Evolutionary conservation across 2,888 invertebrate genomes (phyloP), one percentile per base, ranked within the genome.

Genomic region (Perizoma affinitatum): DNA sequence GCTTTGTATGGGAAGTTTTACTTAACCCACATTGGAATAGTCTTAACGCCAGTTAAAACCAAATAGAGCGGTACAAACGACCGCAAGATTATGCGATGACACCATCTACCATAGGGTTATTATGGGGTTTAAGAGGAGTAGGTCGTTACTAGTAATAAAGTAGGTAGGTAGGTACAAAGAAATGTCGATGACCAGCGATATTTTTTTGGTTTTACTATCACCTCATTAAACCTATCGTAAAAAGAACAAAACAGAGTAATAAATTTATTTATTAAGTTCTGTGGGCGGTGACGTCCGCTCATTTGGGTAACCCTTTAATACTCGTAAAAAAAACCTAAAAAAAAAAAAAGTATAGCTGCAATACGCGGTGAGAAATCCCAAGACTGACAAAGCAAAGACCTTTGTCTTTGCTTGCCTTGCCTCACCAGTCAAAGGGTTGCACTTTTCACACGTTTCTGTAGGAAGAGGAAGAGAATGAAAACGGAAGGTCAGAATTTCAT

Each of bases 131-230:
- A 22, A 22, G 47, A 41, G 41, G 33, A 65, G 65, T 67, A 69
- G 68, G 68, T 38, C 6, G 38, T 36, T 5, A 5, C 36, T 36
- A 36, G 36, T 36, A 36, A 36, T 36, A n/a, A n/a, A n/a, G 22
- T 22, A 22, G 22, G 22, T 22, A 22, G 22, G 22, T 22, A 22
- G 1, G 3, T 3, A 22, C 3, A 22, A 22, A 22, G 22, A 22
- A 22, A 22, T 22, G 22, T 22, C 3, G 22, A 22, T 22, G 22
- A 22, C 22, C 22, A 64, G 53, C 8, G 56, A 63, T 61, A 70
- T 51, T 58, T 72, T 71, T 72, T 70, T 59, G 56, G 61, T 56
- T 74, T 75, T 69, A 75, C 58, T 66, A 59, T 66, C 61, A 62
- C 58, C 36, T n/a, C 62, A 69, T 68, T 66, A 71, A 70, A 65